Evolutionary conservation across 2,113 vertebrate species (phyloP).

Genomic region (Sphyrna mokarran): DNA sequence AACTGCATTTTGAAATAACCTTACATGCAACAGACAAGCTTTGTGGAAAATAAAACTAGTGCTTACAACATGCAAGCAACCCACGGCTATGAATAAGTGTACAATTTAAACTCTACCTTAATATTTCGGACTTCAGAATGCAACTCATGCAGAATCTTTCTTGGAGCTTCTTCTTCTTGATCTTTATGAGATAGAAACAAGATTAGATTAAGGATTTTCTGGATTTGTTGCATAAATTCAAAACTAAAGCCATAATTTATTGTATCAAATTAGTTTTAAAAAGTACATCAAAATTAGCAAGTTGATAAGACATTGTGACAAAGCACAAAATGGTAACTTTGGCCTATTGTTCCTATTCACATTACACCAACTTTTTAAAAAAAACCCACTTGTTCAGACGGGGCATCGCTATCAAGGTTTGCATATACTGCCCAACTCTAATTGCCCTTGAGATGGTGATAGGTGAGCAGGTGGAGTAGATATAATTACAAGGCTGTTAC

Average conservation of each 20-base stretch:
- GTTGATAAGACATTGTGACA: background rate
- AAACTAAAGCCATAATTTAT: background rate
- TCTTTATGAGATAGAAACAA: conserved; percentile 49
- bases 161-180: conserved; percentile 53
- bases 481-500: background rate
- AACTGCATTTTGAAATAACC: background rate
- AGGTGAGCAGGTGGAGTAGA: background rate
- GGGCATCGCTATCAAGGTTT: no score
- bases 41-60: background rate
- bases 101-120: conserved; percentile 61
- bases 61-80: background rate
- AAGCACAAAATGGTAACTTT: background rate
- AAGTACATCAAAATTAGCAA: background rate
- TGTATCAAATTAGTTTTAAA: background rate
- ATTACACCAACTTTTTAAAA: background rate
- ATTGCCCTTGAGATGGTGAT: no score
- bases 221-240: background rate
- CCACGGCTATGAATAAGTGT: background rate
- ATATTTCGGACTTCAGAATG: conserved; percentile 60
- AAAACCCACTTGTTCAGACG: no score
- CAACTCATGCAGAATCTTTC: conserved; percentile 62
- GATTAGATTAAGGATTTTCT: background rate
- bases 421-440: no score
- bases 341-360: background rate
- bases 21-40: background rate